Base-by-base conservation (phyloP, 2,888 invertebrate genomes). In the Exephanes ischioxanthus region DNA sequence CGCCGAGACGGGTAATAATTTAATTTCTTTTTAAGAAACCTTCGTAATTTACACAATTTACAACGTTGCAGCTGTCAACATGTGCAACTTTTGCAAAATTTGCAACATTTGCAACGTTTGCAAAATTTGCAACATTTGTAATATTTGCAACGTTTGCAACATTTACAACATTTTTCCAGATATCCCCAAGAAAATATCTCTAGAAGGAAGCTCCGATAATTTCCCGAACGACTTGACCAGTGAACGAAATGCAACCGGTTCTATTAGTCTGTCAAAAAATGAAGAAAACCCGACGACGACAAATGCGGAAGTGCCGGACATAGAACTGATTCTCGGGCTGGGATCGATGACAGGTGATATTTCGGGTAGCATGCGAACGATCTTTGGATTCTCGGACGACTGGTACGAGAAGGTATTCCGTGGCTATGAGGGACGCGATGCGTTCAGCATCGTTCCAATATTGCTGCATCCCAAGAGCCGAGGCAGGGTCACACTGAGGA, bases 301-400 rank as follows among this genome's bases (percentile, higher is more conserved):
- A 9, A 37, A 63, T 16, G n/a, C 53, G 78, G 95, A 96, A 86
- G 96, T 96, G 89, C 97, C 98, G 0, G 97, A 98, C 90, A 96
- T 98, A 84, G 97, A 98, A 92, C 94, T 98, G 16, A 97, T 98
- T 9, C 95, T 98, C 94, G 97, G 97, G 0, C 96, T 97, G 16
- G 97, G 97, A 0, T 96, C 97, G 0, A 93, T 98, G 9, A 97
- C 96, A 76, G 96, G 97, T 0, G 98, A 98, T 91, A 94, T 95
- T 14, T 95, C 97, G 75, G 97, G 97, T 16, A 95, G 96, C 58
- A 93, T 97, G 87, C 94, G 97, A 63, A 94, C 95, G 80, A 93
- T 97, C 22, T 93, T 97, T 22, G 97, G 97, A 89, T 89, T 97
- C 37, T 95, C 95, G 0, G 95, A 96, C 80, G 93, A 95, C n/a